Evolutionary conservation across 2,888 invertebrate genomes (phyloP).

Genomic region (Ormia ochracea): DNA sequence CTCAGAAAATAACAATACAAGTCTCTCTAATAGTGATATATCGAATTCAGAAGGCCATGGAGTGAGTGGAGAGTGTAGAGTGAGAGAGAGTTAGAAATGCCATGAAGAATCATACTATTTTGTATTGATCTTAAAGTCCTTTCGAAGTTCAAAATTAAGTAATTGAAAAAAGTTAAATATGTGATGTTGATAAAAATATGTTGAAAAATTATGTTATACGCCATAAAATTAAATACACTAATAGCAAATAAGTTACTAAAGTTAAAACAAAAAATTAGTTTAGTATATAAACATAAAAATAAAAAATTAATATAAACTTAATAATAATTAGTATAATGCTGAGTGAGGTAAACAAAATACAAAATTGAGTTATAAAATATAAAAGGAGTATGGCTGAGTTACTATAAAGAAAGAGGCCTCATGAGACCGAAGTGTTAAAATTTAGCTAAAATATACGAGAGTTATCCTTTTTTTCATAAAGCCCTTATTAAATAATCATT

Average conservation of each 20-base stretch:
- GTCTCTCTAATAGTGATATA: too few relatives aligned
- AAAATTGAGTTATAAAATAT: constrained; percentile 1
- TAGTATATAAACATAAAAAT: constrained; percentile 29
- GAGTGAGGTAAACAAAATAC: constrained; percentile 38
- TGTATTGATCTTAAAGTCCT: neutral
- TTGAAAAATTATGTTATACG: constrained; percentile 14
- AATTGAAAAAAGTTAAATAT: constrained; percentile 17
- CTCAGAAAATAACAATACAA: too few relatives aligned
- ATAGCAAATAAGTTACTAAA: constrained; percentile 51
- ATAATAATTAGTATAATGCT: constrained; percentile 18
- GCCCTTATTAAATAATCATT: too few relatives aligned
- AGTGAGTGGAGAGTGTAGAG: neutral
- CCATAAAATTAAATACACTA: constrained; percentile 45
- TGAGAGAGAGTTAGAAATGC: neutral
- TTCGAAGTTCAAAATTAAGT: neutral
- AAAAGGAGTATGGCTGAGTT: constrained; percentile 27
- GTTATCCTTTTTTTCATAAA: too few relatives aligned
- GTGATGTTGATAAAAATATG: constrained; percentile 34
- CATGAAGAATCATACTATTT: neutral
- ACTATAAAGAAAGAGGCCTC: neutral
- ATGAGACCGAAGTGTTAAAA: too few relatives aligned
- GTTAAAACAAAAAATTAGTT: constrained; percentile 36
- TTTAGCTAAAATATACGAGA: too few relatives aligned
- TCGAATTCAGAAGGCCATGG: too few relatives aligned
- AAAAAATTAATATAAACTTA: too few relatives aligned